Evolutionary conservation across 1,140 invertebrate genomes (phyloP).

Genomic region (Neodiprion virginianus): DNA sequence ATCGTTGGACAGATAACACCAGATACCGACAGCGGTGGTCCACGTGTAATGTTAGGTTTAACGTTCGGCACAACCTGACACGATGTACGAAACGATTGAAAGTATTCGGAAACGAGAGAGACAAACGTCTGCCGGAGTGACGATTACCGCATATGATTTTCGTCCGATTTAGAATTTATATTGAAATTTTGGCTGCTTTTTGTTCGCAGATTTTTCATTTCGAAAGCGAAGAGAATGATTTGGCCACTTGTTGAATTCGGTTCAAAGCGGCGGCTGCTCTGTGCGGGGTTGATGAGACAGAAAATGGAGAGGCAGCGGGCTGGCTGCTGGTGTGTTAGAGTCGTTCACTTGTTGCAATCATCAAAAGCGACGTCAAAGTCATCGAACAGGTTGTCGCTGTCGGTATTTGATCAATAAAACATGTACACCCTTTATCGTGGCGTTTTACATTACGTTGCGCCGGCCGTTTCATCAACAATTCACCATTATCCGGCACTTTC

Average conservation of each 20-base stretch:
- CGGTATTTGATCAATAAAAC: background rate
- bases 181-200: background rate
- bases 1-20: no score
- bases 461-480: background rate
- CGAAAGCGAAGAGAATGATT: background rate
- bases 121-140: no score
- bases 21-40: no score
- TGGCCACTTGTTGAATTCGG: conserved; percentile 4
- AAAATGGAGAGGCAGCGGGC: background rate
- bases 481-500: background rate
- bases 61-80: no score
- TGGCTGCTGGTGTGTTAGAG: background rate
- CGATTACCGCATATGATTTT: no score
- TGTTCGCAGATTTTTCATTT: background rate
- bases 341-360: conserved; percentile 6
- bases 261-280: background rate
- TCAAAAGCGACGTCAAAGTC: background rate
- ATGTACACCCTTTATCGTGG: no score
- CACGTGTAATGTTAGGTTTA: no score
- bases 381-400: background rate
- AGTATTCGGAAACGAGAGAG: no score
- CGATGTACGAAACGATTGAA: no score
- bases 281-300: background rate
- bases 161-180: no score
- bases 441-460: no score